A percentile compares a stretch with the other conserved stretches of the same genome.
These are phyloP conservation scores for Spinus olivaceus DNA, from an alignment of 2,797 vertebrate species.

Conservation along the genomic window DNA sequence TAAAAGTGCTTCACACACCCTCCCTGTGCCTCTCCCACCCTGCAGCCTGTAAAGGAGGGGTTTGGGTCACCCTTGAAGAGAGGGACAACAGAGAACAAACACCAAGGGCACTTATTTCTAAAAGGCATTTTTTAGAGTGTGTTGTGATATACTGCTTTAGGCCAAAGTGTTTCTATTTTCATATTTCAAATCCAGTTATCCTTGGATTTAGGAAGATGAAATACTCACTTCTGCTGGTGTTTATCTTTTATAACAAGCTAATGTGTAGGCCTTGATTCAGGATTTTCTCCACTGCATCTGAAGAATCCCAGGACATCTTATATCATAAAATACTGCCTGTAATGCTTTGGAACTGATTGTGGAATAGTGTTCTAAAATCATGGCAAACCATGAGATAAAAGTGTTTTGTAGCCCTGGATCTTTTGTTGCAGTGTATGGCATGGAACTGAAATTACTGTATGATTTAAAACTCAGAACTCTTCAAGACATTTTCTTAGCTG, in stretches of 20 bases:
- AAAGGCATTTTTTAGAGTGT: background rate
- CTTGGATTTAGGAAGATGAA: background rate
- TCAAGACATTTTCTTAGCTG: background rate
- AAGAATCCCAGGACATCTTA: background rate
- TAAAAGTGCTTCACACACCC: accelerated
- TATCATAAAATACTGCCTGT: background rate
- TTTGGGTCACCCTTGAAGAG: background rate
- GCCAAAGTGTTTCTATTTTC: background rate
- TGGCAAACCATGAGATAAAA: background rate
- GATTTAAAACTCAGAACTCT: background rate
- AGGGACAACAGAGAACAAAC: background rate
- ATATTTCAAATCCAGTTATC: background rate
- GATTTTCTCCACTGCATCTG: background rate
- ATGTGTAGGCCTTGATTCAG: background rate
- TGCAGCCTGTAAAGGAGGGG: background rate
- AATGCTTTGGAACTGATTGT: background rate
- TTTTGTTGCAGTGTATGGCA: background rate
- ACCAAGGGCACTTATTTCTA: background rate
- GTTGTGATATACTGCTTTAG: background rate
- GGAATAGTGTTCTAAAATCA: background rate
- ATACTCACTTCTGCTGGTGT: background rate
- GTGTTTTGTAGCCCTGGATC: background rate
- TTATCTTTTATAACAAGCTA: background rate
- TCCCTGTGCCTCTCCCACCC: background rate
- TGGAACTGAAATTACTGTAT: background rate